Evolutionary conservation across 2,113 vertebrate species (phyloP), one percentile per base, ranked within the genome.

Genomic region (Chaenogobius annularis): DNA sequence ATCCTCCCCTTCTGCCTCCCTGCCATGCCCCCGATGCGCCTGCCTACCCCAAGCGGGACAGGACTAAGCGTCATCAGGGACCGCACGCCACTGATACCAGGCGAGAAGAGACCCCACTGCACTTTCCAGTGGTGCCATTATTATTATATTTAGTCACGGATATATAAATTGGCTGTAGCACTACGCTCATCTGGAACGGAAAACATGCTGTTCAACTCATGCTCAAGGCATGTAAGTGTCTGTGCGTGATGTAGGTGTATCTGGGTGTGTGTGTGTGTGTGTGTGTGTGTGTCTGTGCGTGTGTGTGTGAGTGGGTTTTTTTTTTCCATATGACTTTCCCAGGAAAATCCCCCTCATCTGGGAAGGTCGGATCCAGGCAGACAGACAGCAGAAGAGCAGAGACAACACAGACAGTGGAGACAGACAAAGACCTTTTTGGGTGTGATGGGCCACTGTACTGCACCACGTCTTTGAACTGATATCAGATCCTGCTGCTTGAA

Each of bases 271-370:
- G 6, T 71, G 35, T 22, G 54, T 62, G 83, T 84, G 15, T 52
- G 15, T n/a, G 15, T n/a, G 15, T 8, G 6, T 71, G 35, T n/a
- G 54, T 62, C 81, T 84, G 15, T 52, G 15, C 7, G 15, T n/a
- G 15, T n/a, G 6, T 84, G 15, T n/a, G 15, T n/a, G 15, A 8
- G 15, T n/a, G 7, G 0, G 12, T 58, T 84, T 87, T 83, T 80
- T 82, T 72, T 88, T 90, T 89, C 88, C 91, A 88, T 90, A 90
- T 81, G 87, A 90, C 85, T 89, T 92, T 91, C 85, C 88, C 85
- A 87, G 90, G 90, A 92, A 92, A 91, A 89, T 89, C 86, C 90
- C 90, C 90, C 84, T 90, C 89, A 84, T 87, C 85, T 82, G 88
- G 70, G 74, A 81, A 78, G 78, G 80, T 86, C 79, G 54, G 35